Conservation (phyloP, 2,888 invertebrate species). For the Papilio elwesi region DNA sequence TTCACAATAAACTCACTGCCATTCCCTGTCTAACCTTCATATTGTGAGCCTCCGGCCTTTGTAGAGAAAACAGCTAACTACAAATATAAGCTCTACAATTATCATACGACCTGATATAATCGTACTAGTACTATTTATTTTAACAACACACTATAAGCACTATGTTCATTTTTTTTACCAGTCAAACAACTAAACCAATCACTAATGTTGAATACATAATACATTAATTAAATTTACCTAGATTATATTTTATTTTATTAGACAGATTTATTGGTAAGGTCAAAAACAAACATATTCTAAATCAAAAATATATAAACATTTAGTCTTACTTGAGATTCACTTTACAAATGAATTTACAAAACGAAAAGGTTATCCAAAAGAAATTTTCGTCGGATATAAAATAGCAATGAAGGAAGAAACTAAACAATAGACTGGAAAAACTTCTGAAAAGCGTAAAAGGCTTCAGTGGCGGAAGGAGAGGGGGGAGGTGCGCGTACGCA, state of each 20-base stretch:
- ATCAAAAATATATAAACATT: no score
- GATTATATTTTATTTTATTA: no score
- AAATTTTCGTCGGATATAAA: neutral
- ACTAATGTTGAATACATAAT: no score
- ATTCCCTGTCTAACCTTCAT: neutral
- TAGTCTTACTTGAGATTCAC: no score
- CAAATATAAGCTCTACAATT: neutral
- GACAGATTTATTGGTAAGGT: no score
- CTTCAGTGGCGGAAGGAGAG: constrained; percentile 64
- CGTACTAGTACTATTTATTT: neutral
- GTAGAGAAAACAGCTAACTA: neutral
- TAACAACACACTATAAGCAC: no score
- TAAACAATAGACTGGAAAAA: constrained; percentile 50
- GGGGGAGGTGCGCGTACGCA: constrained; percentile 74
- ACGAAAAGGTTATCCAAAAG: no score
- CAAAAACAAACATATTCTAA: no score
- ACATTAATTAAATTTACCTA: no score
- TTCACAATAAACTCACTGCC: neutral
- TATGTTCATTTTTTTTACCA: no score
- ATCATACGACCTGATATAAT: neutral
- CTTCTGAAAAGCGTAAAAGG: constrained; percentile 60
- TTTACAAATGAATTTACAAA: no score
- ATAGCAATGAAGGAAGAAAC: constrained; percentile 27
- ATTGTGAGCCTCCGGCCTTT: neutral
- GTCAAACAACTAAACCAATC: no score